A percentile compares a stretch with the other conserved stretches of the same genome.
These are phyloP conservation scores for Uromys caudimaculatus DNA, from an alignment of 2,797 vertebrate species.

Conservation along the genomic window DNA sequence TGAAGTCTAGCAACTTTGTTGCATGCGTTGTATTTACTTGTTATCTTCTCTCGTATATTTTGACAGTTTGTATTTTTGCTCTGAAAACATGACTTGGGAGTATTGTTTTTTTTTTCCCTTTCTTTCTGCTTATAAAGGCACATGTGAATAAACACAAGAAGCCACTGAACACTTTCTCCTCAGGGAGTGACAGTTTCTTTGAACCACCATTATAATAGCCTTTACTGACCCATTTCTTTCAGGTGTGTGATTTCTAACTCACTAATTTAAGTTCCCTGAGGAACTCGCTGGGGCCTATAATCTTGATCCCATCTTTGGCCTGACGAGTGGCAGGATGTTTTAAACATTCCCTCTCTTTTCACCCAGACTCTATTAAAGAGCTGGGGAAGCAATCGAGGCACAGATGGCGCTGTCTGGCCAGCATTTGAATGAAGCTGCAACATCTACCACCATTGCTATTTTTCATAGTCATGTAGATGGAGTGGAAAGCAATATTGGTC, in stretches of 20 bases:
- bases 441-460: slow-evolving; percentile 40
- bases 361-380: slow-evolving; percentile 42
- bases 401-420: slow-evolving; percentile 63
- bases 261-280: slow-evolving; percentile 61
- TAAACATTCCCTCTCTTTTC: slow-evolving; percentile 75
- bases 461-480: slow-evolving; percentile 66
- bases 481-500: slow-evolving; percentile 70
- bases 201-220: neutral
- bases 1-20: slow-evolving; percentile 21
- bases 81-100: slow-evolving; percentile 12
- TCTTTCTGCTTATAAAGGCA: neutral
- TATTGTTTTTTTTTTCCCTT: neutral
- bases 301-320: slow-evolving; percentile 49
- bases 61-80: slow-evolving; percentile 37
- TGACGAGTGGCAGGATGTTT: slow-evolving; percentile 35
- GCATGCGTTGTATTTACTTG: neutral
- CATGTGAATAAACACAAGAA: slow-evolving; percentile 13
- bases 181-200: slow-evolving; percentile 3
- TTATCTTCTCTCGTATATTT: slow-evolving; percentile 28
- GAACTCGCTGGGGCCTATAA: slow-evolving; percentile 57
- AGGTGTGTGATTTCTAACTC: slow-evolving; percentile 64
- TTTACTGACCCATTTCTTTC: slow-evolving; percentile 29
- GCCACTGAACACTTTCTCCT: neutral
- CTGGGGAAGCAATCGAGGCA: slow-evolving; percentile 57
- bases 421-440: slow-evolving; percentile 15